Evolutionary conservation across 1,140 invertebrate genomes (phyloP).

Genomic region (Anoplophora glabripennis): DNA sequence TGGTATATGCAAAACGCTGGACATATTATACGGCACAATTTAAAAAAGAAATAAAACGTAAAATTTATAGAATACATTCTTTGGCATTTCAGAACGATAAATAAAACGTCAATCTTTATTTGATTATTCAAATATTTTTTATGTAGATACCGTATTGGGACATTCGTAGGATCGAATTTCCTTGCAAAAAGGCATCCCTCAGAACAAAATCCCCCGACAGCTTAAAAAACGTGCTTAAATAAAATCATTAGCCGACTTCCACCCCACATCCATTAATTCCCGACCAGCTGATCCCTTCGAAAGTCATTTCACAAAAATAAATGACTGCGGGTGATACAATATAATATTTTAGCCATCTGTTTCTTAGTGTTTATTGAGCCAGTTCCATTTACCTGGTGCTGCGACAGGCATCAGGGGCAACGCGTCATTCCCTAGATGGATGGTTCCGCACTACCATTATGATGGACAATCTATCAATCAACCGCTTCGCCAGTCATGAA

Average conservation of each 20-base stretch:
- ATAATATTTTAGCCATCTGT: constrained; percentile 14
- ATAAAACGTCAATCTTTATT: too few relatives aligned
- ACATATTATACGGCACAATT: too few relatives aligned
- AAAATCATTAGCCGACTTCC: constrained; percentile 5
- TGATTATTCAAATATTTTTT: too few relatives aligned
- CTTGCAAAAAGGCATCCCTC: too few relatives aligned
- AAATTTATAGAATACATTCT: too few relatives aligned
- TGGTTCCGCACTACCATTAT: constrained; percentile 38
- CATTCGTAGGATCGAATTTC: too few relatives aligned
- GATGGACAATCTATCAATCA: constrained; percentile 46
- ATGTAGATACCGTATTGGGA: too few relatives aligned
- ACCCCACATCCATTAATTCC: constrained; percentile 11
- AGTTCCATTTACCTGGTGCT: constrained; percentile 25
- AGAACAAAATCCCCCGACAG: neutral
- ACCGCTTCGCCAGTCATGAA: constrained; percentile 35
- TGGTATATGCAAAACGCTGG: too few relatives aligned
- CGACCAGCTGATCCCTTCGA: constrained; percentile 8
- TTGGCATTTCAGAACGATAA: too few relatives aligned
- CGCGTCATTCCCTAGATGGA: constrained; percentile 38
- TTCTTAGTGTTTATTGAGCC: constrained; percentile 1
- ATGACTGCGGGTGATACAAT: constrained; percentile 16
- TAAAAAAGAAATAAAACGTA: too few relatives aligned
- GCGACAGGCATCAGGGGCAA: constrained; percentile 26
- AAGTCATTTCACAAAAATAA: constrained; percentile 8
- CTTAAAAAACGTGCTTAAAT: neutral